These are phyloP conservation scores for Aurelia coerulea DNA, from an alignment of 30 jellyfish, hydroid and myxozoan species.

Conservation along the genomic window DNA sequence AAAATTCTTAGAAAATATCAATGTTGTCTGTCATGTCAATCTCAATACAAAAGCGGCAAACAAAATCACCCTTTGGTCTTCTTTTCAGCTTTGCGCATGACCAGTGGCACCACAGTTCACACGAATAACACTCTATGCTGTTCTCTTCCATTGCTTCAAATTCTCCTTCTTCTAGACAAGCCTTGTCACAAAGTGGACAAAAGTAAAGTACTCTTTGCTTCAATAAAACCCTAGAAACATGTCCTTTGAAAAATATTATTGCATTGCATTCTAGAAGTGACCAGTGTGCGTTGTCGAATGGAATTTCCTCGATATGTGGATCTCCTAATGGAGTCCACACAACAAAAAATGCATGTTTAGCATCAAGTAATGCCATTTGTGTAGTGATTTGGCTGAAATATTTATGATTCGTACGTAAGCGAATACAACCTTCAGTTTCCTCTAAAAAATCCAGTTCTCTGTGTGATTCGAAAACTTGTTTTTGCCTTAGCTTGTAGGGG, in stretches of 20 bases:
- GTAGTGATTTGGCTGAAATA: conserved; percentile 55
- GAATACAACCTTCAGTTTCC: neutral
- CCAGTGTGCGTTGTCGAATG: conserved; percentile 22
- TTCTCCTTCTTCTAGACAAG: conserved; percentile 25
- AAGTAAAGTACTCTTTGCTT: conserved; percentile 30
- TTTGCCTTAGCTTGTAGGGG: conserved; percentile 43
- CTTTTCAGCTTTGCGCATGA: neutral
- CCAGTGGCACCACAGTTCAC: conserved; percentile 18
- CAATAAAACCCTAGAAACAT: conserved; percentile 34
- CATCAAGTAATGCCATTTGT: conserved; percentile 18
- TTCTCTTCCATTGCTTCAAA: neutral
- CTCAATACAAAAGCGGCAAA: neutral
- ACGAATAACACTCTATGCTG: neutral
- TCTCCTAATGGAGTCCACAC: conserved; percentile 36
- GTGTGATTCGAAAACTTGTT: conserved; percentile 18
- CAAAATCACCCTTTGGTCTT: neutral
- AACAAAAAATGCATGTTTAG: conserved; percentile 17
- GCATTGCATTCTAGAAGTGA: neutral
- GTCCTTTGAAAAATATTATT: conserved; percentile 29
- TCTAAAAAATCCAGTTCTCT: conserved; percentile 18
- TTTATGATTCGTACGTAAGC: conserved; percentile 20
- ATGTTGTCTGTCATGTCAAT: neutral
- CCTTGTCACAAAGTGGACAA: conserved; percentile 73
- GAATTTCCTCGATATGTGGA: conserved; percentile 10
- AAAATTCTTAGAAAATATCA: neutral